Conservation (phyloP, 2,888 invertebrate species). For the Ectropis crepuscularia region DNA sequence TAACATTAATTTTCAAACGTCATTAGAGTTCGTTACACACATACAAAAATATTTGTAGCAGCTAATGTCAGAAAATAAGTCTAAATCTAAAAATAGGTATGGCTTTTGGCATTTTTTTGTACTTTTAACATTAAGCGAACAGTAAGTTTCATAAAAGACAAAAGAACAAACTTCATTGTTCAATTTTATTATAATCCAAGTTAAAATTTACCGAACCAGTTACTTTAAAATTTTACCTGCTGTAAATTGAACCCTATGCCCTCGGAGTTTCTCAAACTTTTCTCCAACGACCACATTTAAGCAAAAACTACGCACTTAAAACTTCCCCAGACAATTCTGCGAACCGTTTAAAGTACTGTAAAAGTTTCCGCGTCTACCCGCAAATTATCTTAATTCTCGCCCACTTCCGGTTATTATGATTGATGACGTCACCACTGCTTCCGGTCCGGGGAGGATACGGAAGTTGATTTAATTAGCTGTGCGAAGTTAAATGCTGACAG, state of each 20-base stretch:
- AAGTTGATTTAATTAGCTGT: conserved; percentile 25
- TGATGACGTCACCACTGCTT: conserved; percentile 35
- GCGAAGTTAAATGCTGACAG: conserved; percentile 11
- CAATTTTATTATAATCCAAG: too few relatives aligned
- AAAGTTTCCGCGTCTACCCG: conserved; percentile 36
- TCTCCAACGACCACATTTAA: conserved; percentile 18
- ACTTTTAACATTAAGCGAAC: too few relatives aligned
- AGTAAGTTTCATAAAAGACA: too few relatives aligned
- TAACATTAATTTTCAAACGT: too few relatives aligned
- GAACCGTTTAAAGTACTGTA: conserved; percentile 34
- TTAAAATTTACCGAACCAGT: too few relatives aligned
- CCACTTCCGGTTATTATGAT: conserved; percentile 38
- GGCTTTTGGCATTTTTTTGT: too few relatives aligned
- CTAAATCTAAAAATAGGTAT: too few relatives aligned
- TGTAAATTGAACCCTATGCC: conserved; percentile 13
- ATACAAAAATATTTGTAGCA: too few relatives aligned
- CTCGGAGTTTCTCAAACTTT: conserved; percentile 16
- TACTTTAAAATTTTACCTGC: conserved; percentile 8
- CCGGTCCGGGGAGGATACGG: conserved; percentile 20
- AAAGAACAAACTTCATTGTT: too few relatives aligned
- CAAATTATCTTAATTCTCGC: conserved; percentile 36
- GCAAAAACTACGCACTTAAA: conserved; percentile 33
- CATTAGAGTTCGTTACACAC: too few relatives aligned
- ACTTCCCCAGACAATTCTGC: conserved; percentile 28
- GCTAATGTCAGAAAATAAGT: too few relatives aligned